Evolutionary conservation across 2,888 invertebrate genomes (phyloP), one percentile per base, ranked within the genome.

Genomic region (Paralinhomoeus sp.): DNA sequence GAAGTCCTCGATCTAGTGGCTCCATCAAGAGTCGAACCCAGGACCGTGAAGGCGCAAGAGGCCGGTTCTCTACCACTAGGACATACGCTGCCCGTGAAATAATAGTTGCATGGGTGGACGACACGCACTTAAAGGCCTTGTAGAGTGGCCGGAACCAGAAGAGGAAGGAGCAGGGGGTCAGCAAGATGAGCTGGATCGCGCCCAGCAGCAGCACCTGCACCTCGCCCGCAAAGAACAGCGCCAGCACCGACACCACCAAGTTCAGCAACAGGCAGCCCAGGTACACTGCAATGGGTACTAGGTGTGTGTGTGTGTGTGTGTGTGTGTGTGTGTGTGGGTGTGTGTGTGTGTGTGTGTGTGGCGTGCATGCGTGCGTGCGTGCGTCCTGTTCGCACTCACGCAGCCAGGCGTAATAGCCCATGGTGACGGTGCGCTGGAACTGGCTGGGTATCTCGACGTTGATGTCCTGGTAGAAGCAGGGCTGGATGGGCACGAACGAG

Each of bases 71-170:
- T n/a, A n/a, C n/a, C n/a, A n/a, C n/a, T n/a, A n/a, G n/a, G n/a
- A n/a, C n/a, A n/a, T n/a, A n/a, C n/a, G n/a, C n/a, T n/a, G n/a
- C n/a, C n/a, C n/a, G n/a, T n/a, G n/a, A n/a, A n/a, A n/a, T n/a
- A n/a, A n/a, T n/a, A n/a, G n/a, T n/a, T n/a, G n/a, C n/a, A n/a
- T n/a, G n/a, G n/a, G n/a, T n/a, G n/a, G n/a, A n/a, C n/a, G n/a
- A 24, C 24, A 24, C 40, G 5, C 40, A 75, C 76, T 73, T 73
- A 72, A 97, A 93, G 50, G 93, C 97, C 70, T 93, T 93, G 71
- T 99, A 99, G 48, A 89, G 80, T 39, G 97, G 93, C 63, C 97
- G 74, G 70, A 85, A 99, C 97, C 97, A 99, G 67, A 93, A 93
- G 34, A 97, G 68, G 65, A 91, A 99, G 44, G 93, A 89, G 67